Evolutionary conservation across 2,888 invertebrate genomes (phyloP), one percentile per base, ranked within the genome.

Genomic region (Crematogaster levior): DNA sequence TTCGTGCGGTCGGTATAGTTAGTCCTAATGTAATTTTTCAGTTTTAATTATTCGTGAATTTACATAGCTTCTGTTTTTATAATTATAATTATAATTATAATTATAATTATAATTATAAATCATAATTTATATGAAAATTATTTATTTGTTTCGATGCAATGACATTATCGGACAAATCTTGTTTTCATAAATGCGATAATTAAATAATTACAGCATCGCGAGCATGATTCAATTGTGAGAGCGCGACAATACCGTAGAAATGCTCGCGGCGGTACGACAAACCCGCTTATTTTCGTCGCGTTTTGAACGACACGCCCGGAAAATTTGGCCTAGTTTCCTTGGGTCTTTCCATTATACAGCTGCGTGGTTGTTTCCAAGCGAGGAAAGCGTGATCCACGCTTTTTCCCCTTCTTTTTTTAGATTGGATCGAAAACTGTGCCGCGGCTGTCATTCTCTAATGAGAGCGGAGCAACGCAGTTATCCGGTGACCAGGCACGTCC

Each of bases 271-370:
- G 12, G 10, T 18, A 18, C 21, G 18, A 15, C 34, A 27, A 37
- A 37, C 12, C 7, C 27, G 56, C n/a, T 40, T 58, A 61, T 65
- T 81, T 81, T 63, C 56, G 43, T 7, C 27, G 56, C 43, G 40
- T 81, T 81, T 65, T 56, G 30, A 81, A 6, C 18, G 34, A 15
- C 56, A 56, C 46, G n/a, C 58, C 34, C 15, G 74, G 9, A 65
- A 63, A 81, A 75, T 81, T 46, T 75, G 53, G 40, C 63, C 65
- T 63, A 74, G 53, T 81, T 81, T 24, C 37, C 75, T 60, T 12
- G 40, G 34, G 12, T 48, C 48, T 58, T 82, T 75, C 40, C 74
- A 65, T 75, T 58, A 46, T 75, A 51, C 21, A 37, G n/a, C 24
- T 12, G 63, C 51, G 51, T 24, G 48, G 12, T 10, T 37, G 65